Base-by-base conservation (phyloP, 2,888 invertebrate genomes). In the Oscheius sp. region DNA sequence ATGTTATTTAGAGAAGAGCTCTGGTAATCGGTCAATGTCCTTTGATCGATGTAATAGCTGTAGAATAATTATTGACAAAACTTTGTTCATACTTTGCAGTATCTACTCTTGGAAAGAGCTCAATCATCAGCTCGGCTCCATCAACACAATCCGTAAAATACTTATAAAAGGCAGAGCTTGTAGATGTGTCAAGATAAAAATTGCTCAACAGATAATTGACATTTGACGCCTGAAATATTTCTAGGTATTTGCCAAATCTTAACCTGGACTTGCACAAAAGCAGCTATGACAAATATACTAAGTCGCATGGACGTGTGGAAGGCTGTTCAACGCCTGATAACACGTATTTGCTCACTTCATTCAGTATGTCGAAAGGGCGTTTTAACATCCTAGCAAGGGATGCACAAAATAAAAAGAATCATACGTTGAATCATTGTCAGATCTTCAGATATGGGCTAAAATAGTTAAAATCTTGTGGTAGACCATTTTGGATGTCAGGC, bases 291-390 rank as follows among this genome's bases (percentile, higher is more conserved):
- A 20, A 42, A 29, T 42, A 29, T 61, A 61, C 61, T 42, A 61
- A 61, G 61, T 27, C 42, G 61, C 61, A 61, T 61, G 25, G 61
- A 61, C 61, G 61, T 37, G 29, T n/a, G 45, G 25, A 45, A 12
- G 15, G 61, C 61, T 61, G 45, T 25, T 45, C 33, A 33, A 33
- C 15, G 27, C 45, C 61, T 61, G 61, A 61, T 61, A 61, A 61
- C 61, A 45, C 27, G 25, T 61, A 61, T 61, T 61, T 61, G 61
- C 61, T 29, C 23, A 61, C n/a, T n/a, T n/a, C 61, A 61, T 39
- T 31, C 55, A 37, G 34, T 31, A 23, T 20, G 48, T 25, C 12
- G 48, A 48, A 48, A 55, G n/a, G n/a, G n/a, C n/a, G n/a, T n/a
- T n/a, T n/a, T n/a, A n/a, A n/a, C n/a, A n/a, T n/a, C n/a, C n/a